Percentiles rank a stretch among this genome's conserved stretches.
phyloP scores from a whole-genome alignment of 1,140 invertebrate species.

The Drosophila nasuta region DNA sequence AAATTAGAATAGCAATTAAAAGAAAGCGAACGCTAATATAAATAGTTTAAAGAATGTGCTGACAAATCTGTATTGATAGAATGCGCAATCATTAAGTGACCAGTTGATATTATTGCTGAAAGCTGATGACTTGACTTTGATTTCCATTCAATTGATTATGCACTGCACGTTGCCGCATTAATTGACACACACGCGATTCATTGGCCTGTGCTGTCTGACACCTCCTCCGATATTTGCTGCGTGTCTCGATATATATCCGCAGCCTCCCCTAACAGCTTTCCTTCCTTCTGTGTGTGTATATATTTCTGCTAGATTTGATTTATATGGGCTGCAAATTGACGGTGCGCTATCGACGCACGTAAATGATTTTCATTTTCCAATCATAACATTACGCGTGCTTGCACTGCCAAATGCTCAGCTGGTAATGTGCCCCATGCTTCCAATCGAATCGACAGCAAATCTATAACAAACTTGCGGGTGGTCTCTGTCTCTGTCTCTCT shows the following conservation, averaged over 20 bases:
- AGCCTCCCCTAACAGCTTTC: not conserved
- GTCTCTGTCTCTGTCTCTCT: not conserved
- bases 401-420: constrained; percentile 70
- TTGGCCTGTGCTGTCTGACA: constrained; percentile 23
- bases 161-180: constrained; percentile 71
- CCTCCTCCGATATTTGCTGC: not conserved
- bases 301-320: constrained; percentile 74
- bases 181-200: constrained; percentile 69
- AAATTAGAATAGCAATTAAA: not conserved
- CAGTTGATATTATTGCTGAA: constrained; percentile 27
- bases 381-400: constrained; percentile 77
- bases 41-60: constrained; percentile 5
- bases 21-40: not conserved
- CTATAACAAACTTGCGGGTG: constrained; percentile 18
- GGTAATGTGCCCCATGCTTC: constrained; percentile 26
- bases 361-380: constrained; percentile 84
- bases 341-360: constrained; percentile 62
- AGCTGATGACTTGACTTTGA: constrained; percentile 36
- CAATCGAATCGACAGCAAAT: constrained; percentile 1
- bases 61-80: not conserved
- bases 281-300: constrained; percentile 33
- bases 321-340: constrained; percentile 75
- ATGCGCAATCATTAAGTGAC: constrained; percentile 34
- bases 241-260: not conserved
- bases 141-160: constrained; percentile 54